Evolutionary conservation across 2,888 invertebrate species (phyloP).

Genomic region (Nematopogon swammerdamellus): DNA sequence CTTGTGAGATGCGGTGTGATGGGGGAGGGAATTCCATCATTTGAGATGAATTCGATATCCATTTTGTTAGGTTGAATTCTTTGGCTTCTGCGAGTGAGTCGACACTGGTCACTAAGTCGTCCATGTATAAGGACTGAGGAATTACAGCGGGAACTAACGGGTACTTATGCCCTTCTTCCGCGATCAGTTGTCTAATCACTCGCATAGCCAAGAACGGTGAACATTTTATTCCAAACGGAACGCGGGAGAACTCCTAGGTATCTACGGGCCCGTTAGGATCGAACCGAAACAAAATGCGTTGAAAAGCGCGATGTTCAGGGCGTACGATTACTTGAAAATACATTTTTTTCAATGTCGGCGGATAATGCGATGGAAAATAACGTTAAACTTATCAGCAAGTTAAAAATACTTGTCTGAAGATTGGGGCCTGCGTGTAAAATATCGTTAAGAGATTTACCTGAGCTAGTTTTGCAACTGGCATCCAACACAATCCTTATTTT

Average conservation of each 20-base stretch:
- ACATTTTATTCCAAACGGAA: neutral
- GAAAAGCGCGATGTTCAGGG: neutral
- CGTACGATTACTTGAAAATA: neutral
- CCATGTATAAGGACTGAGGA: neutral
- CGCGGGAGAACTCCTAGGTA: slow-evolving; percentile 1
- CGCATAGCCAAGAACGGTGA: neutral
- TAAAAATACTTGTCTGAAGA: neutral
- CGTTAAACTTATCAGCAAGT: neutral
- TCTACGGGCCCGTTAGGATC: neutral
- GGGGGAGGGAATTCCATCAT: neutral
- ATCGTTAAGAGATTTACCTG: slow-evolving; percentile 1
- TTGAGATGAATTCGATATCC: neutral
- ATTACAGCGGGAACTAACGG: neutral
- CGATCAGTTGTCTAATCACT: neutral
- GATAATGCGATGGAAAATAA: slow-evolving; percentile 1
- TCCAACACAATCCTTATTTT: slow-evolving; percentile 2
- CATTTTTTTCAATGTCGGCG: slow-evolving; percentile 1
- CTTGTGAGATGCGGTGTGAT: neutral
- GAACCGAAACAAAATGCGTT: slow-evolving; percentile 1
- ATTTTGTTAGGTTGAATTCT: neutral
- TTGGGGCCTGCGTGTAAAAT: slow-evolving; percentile 1
- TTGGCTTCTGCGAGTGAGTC: neutral
- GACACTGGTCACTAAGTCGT: neutral
- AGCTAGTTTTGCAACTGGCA: slow-evolving; percentile 2
- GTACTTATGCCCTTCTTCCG: neutral